Percentiles rank a stretch among this genome's conserved stretches.
phyloP scores from a whole-genome alignment of 2,888 invertebrate species.

The Digitonthophagus gazella region DNA sequence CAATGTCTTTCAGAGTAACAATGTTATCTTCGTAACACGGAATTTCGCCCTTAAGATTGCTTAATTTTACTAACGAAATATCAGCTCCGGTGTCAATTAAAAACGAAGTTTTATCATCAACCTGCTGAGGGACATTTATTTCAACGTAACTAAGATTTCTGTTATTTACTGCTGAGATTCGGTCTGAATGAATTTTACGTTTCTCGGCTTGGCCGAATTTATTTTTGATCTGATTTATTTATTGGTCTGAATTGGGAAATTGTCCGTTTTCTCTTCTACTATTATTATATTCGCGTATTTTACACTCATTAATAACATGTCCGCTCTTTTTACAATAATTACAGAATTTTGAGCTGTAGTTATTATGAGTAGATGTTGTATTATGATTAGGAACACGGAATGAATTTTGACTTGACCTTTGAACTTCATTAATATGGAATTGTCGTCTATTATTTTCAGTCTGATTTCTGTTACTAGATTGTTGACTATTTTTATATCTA shows the following conservation, averaged over 20 bases:
- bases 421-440: background rate
- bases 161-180: constrained; percentile 22
- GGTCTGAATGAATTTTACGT: constrained; percentile 20
- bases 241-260: constrained; percentile 14
- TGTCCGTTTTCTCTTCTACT: constrained; percentile 13
- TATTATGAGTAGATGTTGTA: background rate
- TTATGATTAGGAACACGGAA: background rate
- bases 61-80: constrained; percentile 24
- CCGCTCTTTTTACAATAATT: constrained; percentile 30
- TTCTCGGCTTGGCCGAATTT: constrained; percentile 14
- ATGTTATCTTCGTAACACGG: background rate
- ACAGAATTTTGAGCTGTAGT: constrained; percentile 22
- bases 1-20: constrained; percentile 13
- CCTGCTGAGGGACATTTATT: constrained; percentile 3
- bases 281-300: constrained; percentile 33
- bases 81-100: constrained; percentile 28
- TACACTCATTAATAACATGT: constrained; percentile 28
- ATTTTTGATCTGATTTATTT: background rate
- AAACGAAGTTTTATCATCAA: constrained; percentile 17
- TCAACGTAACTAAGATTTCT: background rate
- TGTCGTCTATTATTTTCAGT: constrained; percentile 11
- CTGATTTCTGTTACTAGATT: constrained; percentile 27
- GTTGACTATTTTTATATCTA: constrained; percentile 25
- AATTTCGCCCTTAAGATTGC: constrained; percentile 20
- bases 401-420: background rate